phyloP scores from a whole-genome alignment of 1,140 invertebrate species.

The Papilio machaon region DNA sequence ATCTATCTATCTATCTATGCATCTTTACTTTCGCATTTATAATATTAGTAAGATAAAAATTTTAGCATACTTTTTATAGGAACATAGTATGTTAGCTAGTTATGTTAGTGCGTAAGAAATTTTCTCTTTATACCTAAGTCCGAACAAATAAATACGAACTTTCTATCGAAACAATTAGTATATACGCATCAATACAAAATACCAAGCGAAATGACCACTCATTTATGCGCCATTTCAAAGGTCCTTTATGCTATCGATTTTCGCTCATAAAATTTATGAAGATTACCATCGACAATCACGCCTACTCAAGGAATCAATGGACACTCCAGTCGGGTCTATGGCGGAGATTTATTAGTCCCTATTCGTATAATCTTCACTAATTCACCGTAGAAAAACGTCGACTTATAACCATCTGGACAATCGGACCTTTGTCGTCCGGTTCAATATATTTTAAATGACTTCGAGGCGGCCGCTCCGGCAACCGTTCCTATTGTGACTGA shows the following conservation, averaged over 20 bases:
- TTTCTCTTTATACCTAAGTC: too few species aligned
- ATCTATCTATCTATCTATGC: too few species aligned
- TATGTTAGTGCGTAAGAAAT: too few species aligned
- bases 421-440: conserved; percentile 62
- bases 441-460: conserved; percentile 80
- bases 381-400: conserved; percentile 74
- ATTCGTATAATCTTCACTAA: conserved; percentile 77
- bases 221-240: conserved; percentile 45
- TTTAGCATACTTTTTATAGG: too few species aligned
- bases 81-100: too few species aligned
- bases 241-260: conserved; percentile 57
- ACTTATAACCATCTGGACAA: conserved; percentile 70
- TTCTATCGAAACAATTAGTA: conserved; percentile 49
- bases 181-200: conserved; percentile 52
- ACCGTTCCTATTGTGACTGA: conserved; percentile 69
- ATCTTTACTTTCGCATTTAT: too few species aligned
- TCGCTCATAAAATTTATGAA: conserved; percentile 73
- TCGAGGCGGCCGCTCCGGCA: conserved; percentile 60
- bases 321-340: conserved; percentile 52
- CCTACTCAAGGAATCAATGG: conserved; percentile 72
- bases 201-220: conserved; percentile 55
- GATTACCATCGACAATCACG: conserved; percentile 68
- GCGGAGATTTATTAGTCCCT: conserved; percentile 74
- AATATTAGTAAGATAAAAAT: conserved; percentile 45
- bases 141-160: too few species aligned